Percentiles rank a stretch among this genome's conserved stretches.
These are phyloP conservation scores for Ostrea denselamellosa DNA, from an alignment of 1,140 invertebrate species.

Conservation along the genomic window DNA sequence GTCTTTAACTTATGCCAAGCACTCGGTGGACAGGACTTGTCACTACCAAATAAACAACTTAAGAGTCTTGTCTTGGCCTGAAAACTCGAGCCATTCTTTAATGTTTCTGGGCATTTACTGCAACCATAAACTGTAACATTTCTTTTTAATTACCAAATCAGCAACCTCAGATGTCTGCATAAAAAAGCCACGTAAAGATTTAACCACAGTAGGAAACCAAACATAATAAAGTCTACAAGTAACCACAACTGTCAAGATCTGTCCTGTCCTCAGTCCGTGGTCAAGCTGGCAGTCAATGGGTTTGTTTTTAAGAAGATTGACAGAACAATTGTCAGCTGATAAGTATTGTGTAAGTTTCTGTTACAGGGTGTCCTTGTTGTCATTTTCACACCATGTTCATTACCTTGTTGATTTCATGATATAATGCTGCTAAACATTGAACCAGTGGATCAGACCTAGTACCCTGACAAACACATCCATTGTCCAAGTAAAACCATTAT, in stretches of 20 bases:
- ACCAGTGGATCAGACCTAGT: neutral
- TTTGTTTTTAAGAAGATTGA: neutral
- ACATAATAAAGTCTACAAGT: neutral
- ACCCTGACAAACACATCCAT: neutral
- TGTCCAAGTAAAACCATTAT: slow-evolving; percentile 15
- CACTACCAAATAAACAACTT: too few relatives aligned
- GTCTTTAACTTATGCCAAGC: too few relatives aligned
- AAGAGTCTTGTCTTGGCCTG: too few relatives aligned
- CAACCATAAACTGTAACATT: too few relatives aligned
- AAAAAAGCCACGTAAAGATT: neutral
- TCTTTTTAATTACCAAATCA: too few relatives aligned
- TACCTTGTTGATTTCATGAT: slow-evolving; percentile 4
- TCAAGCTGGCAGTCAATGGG: neutral
- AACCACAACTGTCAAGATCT: neutral
- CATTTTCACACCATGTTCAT: slow-evolving; percentile 5
- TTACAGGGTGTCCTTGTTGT: slow-evolving; percentile 4
- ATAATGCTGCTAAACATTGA: neutral
- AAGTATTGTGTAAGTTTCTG: neutral
- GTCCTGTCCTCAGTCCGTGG: neutral
- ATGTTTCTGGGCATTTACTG: too few relatives aligned
- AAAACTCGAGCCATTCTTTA: too few relatives aligned
- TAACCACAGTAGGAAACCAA: neutral
- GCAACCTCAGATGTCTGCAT: too few relatives aligned
- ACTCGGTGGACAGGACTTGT: too few relatives aligned
- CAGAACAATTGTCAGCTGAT: neutral